These are phyloP conservation scores for Chydorus sphaericus DNA, from an alignment of 2,888 invertebrate genomes.

Conservation along the genomic window DNA sequence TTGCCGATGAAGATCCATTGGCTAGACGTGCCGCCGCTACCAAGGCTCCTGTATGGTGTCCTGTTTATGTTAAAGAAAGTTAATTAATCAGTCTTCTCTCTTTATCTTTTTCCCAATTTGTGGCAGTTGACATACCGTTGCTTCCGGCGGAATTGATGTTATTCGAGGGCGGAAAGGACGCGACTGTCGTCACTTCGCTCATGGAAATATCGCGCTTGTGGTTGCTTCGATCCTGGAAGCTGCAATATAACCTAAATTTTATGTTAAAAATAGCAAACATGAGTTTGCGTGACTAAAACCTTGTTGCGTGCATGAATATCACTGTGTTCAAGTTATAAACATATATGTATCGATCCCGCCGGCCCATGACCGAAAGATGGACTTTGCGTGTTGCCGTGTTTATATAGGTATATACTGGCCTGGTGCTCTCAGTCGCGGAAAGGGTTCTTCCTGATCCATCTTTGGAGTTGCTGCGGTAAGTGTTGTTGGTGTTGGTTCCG, in stretches of 20 bases:
- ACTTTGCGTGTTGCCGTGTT: background rate
- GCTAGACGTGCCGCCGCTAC: background rate
- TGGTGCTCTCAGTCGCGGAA: slow-evolving; percentile 1
- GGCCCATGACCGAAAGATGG: too few species aligned
- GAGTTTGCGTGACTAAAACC: too few species aligned
- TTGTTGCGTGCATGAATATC: background rate
- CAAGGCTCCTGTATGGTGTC: background rate
- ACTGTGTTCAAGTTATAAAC: background rate
- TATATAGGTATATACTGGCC: background rate
- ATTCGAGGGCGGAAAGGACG: slow-evolving; percentile 45
- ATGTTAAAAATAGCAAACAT: too few species aligned
- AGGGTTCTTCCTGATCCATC: slow-evolving; percentile 10
- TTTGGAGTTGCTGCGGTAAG: background rate
- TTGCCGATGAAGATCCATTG: background rate
- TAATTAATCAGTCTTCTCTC: background rate
- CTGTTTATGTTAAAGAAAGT: background rate
- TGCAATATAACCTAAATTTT: background rate
- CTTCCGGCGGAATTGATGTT: background rate
- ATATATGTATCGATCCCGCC: background rate
- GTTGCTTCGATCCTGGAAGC: slow-evolving; percentile 28
- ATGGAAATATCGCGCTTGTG: slow-evolving; percentile 62
- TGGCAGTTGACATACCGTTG: background rate
- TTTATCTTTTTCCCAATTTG: background rate
- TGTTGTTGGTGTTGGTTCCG: background rate
- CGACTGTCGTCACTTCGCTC: slow-evolving; percentile 57